phyloP scores from a whole-genome alignment of 1,140 invertebrate species.

The Magallana gigas region DNA sequence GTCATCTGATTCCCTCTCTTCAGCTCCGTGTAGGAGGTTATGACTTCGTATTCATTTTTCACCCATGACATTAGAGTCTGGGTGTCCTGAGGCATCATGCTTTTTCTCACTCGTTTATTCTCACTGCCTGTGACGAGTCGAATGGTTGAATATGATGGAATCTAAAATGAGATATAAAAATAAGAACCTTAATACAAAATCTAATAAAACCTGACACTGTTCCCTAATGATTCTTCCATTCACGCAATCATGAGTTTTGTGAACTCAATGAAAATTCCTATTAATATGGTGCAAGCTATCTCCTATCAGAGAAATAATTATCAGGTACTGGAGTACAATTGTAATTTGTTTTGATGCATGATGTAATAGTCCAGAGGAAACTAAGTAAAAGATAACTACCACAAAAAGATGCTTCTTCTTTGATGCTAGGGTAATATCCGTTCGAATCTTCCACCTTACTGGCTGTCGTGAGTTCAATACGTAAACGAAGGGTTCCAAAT shows the following conservation, averaged over 20 bases:
- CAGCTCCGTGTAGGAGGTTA: constrained; percentile 63
- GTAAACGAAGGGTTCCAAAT: constrained; percentile 56
- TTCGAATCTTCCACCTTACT: constrained; percentile 58
- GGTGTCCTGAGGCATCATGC: constrained; percentile 34
- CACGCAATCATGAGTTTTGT: not conserved
- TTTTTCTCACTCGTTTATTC: constrained; percentile 42
- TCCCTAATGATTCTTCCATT: not conserved
- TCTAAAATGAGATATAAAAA: constrained; percentile 42
- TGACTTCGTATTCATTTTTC: constrained; percentile 39
- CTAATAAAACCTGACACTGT: not conserved
- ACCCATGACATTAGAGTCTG: constrained; percentile 54
- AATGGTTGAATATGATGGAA: constrained; percentile 56
- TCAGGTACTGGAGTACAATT: too few species aligned
- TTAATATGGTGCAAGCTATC: too few species aligned
- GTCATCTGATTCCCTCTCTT: constrained; percentile 58
- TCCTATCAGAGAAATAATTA: too few species aligned
- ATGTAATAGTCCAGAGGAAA: too few species aligned
- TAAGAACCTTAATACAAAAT: too few species aligned
- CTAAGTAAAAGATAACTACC: constrained; percentile 38
- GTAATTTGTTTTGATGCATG: too few species aligned
- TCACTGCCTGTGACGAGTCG: constrained; percentile 50
- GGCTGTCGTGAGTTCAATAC: constrained; percentile 57
- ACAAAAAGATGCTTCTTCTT: constrained; percentile 54
- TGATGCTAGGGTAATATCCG: constrained; percentile 48
- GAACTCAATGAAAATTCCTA: not conserved